Evolutionary conservation across 2,888 invertebrate genomes (phyloP).

Genomic region (Poecilus cupreus): DNA sequence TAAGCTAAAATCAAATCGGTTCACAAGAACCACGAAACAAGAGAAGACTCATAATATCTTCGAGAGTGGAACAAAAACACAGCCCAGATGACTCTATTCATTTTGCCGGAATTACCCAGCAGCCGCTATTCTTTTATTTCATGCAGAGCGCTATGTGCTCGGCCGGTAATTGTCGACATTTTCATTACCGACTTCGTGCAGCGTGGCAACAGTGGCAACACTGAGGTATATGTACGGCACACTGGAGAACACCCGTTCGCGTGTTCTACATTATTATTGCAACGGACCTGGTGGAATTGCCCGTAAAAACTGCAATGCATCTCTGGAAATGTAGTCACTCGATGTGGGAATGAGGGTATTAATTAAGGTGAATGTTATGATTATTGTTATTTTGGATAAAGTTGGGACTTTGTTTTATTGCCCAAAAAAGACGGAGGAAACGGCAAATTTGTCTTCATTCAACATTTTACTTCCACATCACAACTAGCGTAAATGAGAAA

Average conservation of each 20-base stretch:
- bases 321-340: not conserved
- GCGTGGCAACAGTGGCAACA: not conserved
- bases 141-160: not conserved
- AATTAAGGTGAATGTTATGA: not conserved
- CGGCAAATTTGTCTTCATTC: not conserved
- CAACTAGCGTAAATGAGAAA: no score
- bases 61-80: constrained; percentile 1
- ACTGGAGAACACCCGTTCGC: not conserved
- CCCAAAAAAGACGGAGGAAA: not conserved
- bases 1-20: not conserved
- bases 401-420: not conserved
- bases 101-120: constrained; percentile 9
- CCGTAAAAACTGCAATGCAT: constrained; percentile 24
- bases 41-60: not conserved
- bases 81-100: constrained; percentile 8
- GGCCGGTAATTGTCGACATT: constrained; percentile 36
- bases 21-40: not conserved
- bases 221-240: no score
- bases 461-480: no score
- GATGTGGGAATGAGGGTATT: not conserved
- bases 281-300: not conserved
- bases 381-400: not conserved
- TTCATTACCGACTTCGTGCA: constrained; percentile 22
- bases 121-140: constrained; percentile 29
- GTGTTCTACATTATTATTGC: not conserved